These are phyloP conservation scores for Karalla daura DNA, from an alignment of 2,797 vertebrate species.

Conservation along the genomic window DNA sequence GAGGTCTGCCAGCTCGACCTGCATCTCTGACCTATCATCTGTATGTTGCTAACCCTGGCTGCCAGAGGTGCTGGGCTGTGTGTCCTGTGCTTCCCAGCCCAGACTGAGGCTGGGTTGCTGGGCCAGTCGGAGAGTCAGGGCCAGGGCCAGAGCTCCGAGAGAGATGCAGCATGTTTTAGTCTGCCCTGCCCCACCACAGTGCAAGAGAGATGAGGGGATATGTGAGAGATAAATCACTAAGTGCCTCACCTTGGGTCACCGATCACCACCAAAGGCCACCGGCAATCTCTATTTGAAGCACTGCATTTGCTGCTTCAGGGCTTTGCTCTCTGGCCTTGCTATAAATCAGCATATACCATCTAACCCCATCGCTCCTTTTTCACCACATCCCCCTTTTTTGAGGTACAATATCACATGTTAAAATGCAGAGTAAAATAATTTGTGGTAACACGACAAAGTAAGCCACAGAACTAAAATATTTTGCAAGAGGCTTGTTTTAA, in stretches of 20 bases:
- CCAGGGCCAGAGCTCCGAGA: conserved; percentile 59
- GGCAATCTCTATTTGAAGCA: conserved; percentile 89
- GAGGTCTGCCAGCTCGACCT: conserved; percentile 61
- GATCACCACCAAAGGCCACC: conserved; percentile 87
- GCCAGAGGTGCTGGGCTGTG: conserved; percentile 50
- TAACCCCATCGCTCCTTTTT: conserved; percentile 59
- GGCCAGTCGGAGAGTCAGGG: conserved; percentile 57
- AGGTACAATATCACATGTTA: conserved; percentile 45
- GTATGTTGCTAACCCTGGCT: conserved; percentile 59
- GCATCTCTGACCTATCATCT: conserved; percentile 59
- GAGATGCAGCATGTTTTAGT: conserved; percentile 62
- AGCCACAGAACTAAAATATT: neutral
- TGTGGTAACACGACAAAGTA: neutral
- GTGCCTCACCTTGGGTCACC: conserved; percentile 88
- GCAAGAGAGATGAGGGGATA: conserved; percentile 82
- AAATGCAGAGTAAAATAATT: conserved; percentile 25
- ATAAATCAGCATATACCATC: conserved; percentile 87
- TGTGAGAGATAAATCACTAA: conserved; percentile 87
- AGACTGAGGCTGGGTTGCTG: conserved; percentile 40
- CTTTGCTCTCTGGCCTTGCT: conserved; percentile 85
- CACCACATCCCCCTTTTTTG: conserved; percentile 32
- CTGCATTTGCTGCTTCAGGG: conserved; percentile 86
- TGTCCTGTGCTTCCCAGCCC: conserved; percentile 46
- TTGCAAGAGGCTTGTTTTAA: neutral
- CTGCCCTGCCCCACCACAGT: conserved; percentile 59